These are phyloP conservation scores for Poeciliopsis paucimaculata DNA, from an alignment of 2,797 vertebrate genomes.

Conservation along the genomic window DNA sequence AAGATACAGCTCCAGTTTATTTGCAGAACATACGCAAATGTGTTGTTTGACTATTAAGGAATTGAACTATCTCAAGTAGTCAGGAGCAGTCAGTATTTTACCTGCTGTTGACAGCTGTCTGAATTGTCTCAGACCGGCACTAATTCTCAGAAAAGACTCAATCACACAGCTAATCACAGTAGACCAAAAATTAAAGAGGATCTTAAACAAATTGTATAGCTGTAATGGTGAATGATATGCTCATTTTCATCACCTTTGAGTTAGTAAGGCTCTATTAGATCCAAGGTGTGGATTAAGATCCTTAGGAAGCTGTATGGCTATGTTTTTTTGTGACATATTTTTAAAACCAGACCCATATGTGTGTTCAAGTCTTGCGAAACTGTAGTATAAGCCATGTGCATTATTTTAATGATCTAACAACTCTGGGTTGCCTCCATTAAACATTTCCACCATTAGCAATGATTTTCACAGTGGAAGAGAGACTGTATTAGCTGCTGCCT, in stretches of 20 bases:
- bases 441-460: not conserved
- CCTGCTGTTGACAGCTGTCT: not conserved
- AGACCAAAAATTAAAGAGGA: not conserved
- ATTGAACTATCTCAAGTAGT: not conserved
- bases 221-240: not conserved
- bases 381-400: not conserved
- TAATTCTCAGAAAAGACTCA: not conserved
- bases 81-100: not conserved
- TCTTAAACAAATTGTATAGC: not conserved
- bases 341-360: not conserved
- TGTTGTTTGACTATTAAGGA: not conserved
- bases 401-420: not conserved
- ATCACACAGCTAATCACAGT: not conserved
- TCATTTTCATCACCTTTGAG: not conserved
- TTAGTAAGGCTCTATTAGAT: not conserved
- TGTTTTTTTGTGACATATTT: not conserved
- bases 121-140: not conserved
- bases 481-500: not conserved
- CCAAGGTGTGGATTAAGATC: not conserved
- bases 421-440: not conserved
- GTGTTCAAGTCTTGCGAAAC: not conserved
- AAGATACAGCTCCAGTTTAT: constrained; percentile 8
- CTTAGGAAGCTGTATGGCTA: not conserved
- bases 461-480: not conserved
- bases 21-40: constrained; percentile 2